These are phyloP conservation scores for Pseudorhiza aurosa DNA, from an alignment of 30 jellyfish, hydroid and myxozoan species.

Conservation along the genomic window DNA sequence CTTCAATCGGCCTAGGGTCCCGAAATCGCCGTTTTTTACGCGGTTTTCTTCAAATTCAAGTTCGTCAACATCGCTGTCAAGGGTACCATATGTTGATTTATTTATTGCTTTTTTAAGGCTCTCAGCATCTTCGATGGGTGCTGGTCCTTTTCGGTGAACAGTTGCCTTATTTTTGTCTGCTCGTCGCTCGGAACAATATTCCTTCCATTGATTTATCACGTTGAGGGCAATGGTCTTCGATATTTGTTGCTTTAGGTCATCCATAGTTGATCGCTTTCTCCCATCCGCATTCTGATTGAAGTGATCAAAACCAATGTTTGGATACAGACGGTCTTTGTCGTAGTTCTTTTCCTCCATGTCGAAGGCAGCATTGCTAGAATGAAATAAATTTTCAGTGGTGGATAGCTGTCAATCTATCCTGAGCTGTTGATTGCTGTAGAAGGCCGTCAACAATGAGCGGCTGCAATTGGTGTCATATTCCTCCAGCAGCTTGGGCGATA, in stretches of 20 bases:
- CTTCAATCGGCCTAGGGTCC: slow-evolving; percentile 61
- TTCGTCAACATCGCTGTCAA: slow-evolving; percentile 96
- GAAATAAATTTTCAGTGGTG: neutral
- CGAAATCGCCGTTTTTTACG: slow-evolving; percentile 45
- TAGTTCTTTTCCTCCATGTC: slow-evolving; percentile 44
- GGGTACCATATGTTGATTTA: slow-evolving; percentile 96
- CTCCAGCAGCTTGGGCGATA: too few relatives aligned
- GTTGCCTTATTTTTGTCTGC: slow-evolving; percentile 85
- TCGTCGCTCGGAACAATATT: slow-evolving; percentile 81
- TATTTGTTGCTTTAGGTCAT: slow-evolving; percentile 70
- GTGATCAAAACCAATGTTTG: slow-evolving; percentile 29
- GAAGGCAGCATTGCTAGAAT: slow-evolving; percentile 59
- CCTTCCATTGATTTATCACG: slow-evolving; percentile 88
- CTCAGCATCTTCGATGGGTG: slow-evolving; percentile 98
- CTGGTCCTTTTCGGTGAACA: slow-evolving; percentile 96
- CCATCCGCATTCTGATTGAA: neutral
- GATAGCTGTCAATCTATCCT: neutral
- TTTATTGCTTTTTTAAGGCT: slow-evolving; percentile 75
- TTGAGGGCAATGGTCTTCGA: slow-evolving; percentile 70
- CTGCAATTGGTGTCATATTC: too few relatives aligned
- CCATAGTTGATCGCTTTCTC: slow-evolving; percentile 26
- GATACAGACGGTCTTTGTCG: neutral
- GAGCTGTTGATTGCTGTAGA: too few relatives aligned
- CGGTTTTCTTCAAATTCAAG: slow-evolving; percentile 92
- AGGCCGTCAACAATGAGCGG: too few relatives aligned